A percentile compares a stretch with the other conserved stretches of the same genome.
Evolutionary conservation across 2,113 vertebrate genomes (phyloP).

Genomic region (Rafetus swinhoei): DNA sequence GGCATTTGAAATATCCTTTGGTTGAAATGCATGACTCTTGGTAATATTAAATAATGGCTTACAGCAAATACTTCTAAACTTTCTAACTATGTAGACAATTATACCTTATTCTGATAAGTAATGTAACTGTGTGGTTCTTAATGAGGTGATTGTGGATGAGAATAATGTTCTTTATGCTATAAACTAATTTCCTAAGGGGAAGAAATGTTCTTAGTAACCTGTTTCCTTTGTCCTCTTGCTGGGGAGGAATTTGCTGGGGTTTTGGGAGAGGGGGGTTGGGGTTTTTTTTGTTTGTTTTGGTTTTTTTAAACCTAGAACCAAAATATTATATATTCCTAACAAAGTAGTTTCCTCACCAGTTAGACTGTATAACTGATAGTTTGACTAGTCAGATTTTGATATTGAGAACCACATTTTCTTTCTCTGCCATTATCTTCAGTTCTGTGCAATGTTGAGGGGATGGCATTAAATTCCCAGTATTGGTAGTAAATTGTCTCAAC

Average conservation of each 20-base stretch:
- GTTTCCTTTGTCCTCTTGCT: not conserved
- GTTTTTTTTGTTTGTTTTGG: not conserved
- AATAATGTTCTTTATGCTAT: not conserved
- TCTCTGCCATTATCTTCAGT: not conserved
- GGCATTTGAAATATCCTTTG: not conserved
- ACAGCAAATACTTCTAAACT: not conserved
- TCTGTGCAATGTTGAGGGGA: not conserved
- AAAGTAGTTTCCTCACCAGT: not conserved
- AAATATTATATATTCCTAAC: not conserved
- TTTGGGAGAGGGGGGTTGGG: too few species aligned
- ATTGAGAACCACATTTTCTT: not conserved
- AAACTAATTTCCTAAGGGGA: not conserved
- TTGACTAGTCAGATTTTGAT: not conserved
- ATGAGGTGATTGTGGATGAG: not conserved
- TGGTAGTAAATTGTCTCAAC: not conserved
- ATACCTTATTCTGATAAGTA: not conserved
- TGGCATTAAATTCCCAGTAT: not conserved
- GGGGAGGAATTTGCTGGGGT: not conserved
- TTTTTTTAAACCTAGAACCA: not conserved
- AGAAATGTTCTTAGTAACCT: not conserved
- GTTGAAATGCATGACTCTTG: not conserved
- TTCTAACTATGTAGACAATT: not conserved
- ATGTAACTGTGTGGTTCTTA: not conserved
- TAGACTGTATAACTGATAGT: fast-evolving
- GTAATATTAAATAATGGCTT: not conserved